phyloP scores from a whole-genome alignment of 37 sponge, comb jelly and placozoan genomes.

The Halichondria panicea region DNA sequence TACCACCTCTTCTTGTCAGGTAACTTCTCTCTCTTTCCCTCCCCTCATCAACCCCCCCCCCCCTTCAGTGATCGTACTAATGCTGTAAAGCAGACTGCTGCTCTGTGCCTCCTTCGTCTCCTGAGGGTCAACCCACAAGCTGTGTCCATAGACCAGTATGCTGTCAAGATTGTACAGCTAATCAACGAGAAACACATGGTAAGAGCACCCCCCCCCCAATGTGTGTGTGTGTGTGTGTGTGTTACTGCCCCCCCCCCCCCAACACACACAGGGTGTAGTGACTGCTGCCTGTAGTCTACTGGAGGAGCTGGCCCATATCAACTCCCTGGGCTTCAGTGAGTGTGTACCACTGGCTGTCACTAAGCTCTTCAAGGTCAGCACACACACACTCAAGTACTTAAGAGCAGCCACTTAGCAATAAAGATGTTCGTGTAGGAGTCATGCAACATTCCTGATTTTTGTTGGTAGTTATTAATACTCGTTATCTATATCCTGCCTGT shows the following conservation, averaged over 20 bases:
- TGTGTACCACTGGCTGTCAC: conserved; percentile 74
- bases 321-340: conserved; percentile 46
- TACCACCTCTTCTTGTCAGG: conserved; percentile 76
- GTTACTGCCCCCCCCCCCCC: conserved; percentile 4
- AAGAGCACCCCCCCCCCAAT: conserved; percentile 10
- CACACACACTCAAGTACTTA: background rate
- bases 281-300: conserved; percentile 87
- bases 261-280: conserved; percentile 76
- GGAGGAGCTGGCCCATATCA: conserved; percentile 71
- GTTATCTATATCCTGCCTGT: background rate
- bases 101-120: conserved; percentile 82
- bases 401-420: background rate
- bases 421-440: too few species aligned
- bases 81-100: conserved; percentile 91
- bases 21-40: conserved; percentile 17
- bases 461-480: background rate
- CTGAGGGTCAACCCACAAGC: conserved; percentile 63
- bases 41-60: background rate
- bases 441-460: too few species aligned
- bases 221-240: background rate
- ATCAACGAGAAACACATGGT: conserved; percentile 87
- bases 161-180: conserved; percentile 73
- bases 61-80: background rate
- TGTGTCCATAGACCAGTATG: conserved; percentile 62
- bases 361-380: conserved; percentile 73